phyloP scores from a whole-genome alignment of 2,888 invertebrate species.

The Lissonota sp. region DNA sequence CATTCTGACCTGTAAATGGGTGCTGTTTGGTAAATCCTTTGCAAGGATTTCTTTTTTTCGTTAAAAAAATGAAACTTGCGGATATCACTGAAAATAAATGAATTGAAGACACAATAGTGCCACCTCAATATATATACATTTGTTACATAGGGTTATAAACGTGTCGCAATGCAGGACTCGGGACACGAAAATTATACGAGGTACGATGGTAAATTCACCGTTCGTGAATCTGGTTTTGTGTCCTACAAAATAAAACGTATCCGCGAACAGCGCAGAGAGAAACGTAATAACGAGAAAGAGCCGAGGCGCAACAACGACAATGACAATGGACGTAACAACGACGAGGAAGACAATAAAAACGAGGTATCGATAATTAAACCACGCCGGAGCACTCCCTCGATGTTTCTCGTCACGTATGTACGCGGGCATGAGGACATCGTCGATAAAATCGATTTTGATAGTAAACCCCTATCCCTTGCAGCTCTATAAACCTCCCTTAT shows the following conservation, averaged over 20 bases:
- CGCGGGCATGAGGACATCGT: constrained; percentile 14
- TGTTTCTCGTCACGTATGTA: constrained; percentile 46
- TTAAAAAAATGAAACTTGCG: too few species aligned
- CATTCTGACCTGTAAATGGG: too few species aligned
- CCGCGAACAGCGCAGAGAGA: constrained; percentile 23
- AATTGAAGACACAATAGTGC: too few species aligned
- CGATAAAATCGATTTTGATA: constrained; percentile 42
- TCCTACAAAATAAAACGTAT: constrained; percentile 29
- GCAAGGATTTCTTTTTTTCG: too few species aligned
- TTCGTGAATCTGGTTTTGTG: background rate
- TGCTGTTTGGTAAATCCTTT: too few species aligned
- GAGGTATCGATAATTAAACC: constrained; percentile 55
- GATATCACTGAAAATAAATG: too few species aligned
- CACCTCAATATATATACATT: too few species aligned
- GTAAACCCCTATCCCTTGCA: constrained; percentile 30
- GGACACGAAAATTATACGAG: constrained; percentile 9
- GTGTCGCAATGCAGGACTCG: constrained; percentile 15
- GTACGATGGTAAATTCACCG: constrained; percentile 24
- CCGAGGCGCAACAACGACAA: constrained; percentile 37
- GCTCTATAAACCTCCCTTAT: constrained; percentile 9
- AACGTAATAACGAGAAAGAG: constrained; percentile 41
- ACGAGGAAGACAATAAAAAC: constrained; percentile 45
- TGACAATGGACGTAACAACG: constrained; percentile 10
- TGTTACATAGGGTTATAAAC: background rate
- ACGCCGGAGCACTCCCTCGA: background rate